A percentile compares a stretch with the other conserved stretches of the same genome.
Evolutionary conservation across 2,888 invertebrate species (phyloP).

Genomic region (Idaea biselata): DNA sequence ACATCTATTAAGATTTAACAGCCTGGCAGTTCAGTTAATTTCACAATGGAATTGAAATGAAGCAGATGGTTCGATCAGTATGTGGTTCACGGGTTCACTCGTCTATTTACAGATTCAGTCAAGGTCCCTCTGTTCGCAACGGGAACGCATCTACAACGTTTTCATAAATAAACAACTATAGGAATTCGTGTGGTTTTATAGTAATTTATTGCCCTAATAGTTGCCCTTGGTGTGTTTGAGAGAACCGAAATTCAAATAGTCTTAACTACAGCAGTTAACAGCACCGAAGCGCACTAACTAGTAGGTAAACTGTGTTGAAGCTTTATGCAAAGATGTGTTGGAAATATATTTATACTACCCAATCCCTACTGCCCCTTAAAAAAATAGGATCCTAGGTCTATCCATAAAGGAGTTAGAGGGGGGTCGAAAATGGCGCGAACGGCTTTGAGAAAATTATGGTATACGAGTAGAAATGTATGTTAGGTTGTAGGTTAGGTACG

Average conservation of each 20-base stretch:
- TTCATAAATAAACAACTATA: slow-evolving; percentile 38
- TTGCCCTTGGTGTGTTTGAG: not conserved
- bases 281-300: no score
- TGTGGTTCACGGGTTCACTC: slow-evolving; percentile 42
- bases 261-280: no score
- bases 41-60: slow-evolving; percentile 28
- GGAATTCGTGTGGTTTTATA: slow-evolving; percentile 3
- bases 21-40: slow-evolving; percentile 23
- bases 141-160: slow-evolving; percentile 30
- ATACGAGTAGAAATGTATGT: no score
- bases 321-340: no score
- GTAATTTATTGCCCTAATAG: not conserved
- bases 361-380: no score
- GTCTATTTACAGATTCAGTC: slow-evolving; percentile 60
- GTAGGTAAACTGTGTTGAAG: no score
- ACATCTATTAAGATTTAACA: slow-evolving; percentile 11
- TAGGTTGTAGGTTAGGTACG: no score
- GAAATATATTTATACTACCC: no score
- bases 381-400: no score
- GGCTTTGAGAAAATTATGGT: no score
- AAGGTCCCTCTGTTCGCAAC: slow-evolving; percentile 43
- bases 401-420: no score
- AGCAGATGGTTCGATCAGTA: slow-evolving; percentile 24
- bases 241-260: not conserved
- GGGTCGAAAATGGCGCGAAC: no score